Percentiles rank a stretch among this genome's conserved stretches.
Conservation (phyloP, 2,113 vertebrate species). For the Chionis minor region DNA sequence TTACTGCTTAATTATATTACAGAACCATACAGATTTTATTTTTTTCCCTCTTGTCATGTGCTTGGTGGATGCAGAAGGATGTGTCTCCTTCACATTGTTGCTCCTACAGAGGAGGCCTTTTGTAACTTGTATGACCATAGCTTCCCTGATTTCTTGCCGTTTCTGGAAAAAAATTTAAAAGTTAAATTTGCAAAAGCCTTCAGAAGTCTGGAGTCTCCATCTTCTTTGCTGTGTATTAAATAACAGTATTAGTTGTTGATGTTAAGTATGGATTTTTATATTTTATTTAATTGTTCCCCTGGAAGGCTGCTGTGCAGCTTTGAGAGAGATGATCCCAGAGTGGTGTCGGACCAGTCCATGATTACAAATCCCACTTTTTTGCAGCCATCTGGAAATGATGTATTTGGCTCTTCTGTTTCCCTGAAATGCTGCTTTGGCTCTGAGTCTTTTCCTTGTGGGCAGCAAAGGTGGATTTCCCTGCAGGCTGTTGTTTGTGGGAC, state of each 20-base stretch:
- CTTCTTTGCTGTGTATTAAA: background rate
- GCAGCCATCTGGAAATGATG: background rate
- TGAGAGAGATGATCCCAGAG: background rate
- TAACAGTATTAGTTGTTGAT: background rate
- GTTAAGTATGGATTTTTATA: background rate
- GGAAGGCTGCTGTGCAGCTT: background rate
- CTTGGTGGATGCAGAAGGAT: background rate
- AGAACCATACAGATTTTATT: background rate
- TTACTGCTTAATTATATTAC: background rate
- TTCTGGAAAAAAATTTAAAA: background rate
- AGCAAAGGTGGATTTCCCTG: background rate
- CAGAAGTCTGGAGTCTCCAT: background rate
- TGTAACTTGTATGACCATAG: background rate
- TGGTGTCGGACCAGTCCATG: background rate
- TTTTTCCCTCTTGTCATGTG: background rate
- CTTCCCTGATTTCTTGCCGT: background rate
- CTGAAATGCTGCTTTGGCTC: background rate
- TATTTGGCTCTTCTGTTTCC: background rate
- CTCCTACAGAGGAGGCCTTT: background rate
- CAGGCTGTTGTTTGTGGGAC: background rate
- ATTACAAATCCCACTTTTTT: background rate
- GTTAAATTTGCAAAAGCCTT: background rate
- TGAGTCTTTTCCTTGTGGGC: rapidly evolving
- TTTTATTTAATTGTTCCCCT: background rate
- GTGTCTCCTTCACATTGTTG: background rate